Base-by-base conservation (phyloP, 2,113 vertebrate genomes). In the Ursus arctos region DNA sequence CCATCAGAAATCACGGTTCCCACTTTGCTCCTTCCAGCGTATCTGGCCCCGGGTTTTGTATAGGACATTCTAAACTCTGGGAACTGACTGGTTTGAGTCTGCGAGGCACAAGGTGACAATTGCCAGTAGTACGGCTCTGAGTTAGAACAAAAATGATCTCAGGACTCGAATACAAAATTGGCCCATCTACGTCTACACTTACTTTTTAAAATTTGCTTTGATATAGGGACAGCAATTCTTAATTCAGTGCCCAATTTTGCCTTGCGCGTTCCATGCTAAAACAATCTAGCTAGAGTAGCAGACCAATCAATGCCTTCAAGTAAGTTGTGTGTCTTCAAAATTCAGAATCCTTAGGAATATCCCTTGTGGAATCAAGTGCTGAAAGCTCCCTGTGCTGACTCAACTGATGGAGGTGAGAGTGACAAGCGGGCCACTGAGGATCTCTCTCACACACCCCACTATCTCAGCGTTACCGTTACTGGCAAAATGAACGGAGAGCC, bases 311-410 rank as follows among this genome's bases (percentile, higher is more conserved):
- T 26, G 63, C 40, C 94, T 94, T 83, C n/a, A 80, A 90, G 77
- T 97, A 21, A 88, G 83, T 89, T 92, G 47, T 43, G 26, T 51
- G 13, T 26, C 26, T 96, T 79, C 12, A 49, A 82, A 89, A 63
- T 80, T 18, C 26, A 71, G 67, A 89, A 55, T 74, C 22, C 61
- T 82, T 51, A 85, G 49, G 61, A 47, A 55, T 5, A 59, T 72
- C 3, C 19, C 6, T 80, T 4, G 26, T 86, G 24, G 40, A 95
- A 91, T 43, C 47, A 43, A 69, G n/a, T 7, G 3, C 5, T 89
- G 11, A 53, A 16, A 74, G 31, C 79, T 84, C 47, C 36, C 71
- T 65, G 24, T 3, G 7, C 11, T 51, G 22, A 91, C n/a, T 93
- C 43, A 79, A 14, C 24, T 28, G 18, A 47, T 6, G 3, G 40